Conservation (phyloP, 2,888 invertebrate species). For the Poecilus cupreus region DNA sequence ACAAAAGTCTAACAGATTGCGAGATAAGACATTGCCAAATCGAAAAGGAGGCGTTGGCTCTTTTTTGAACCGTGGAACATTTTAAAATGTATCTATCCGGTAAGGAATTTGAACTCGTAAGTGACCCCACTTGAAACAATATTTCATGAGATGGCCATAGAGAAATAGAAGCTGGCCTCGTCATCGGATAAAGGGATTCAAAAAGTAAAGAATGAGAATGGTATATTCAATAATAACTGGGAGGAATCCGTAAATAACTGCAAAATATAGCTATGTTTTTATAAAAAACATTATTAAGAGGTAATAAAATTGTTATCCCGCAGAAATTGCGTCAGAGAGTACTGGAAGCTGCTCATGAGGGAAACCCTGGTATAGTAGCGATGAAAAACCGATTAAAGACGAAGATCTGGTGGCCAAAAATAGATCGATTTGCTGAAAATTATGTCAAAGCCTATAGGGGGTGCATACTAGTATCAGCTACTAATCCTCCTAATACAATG, state of each 20-base stretch:
- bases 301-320: too few relatives aligned
- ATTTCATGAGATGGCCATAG: neutral
- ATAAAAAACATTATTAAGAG: neutral
- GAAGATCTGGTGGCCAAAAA: too few relatives aligned
- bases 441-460: constrained; percentile 60
- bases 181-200: neutral
- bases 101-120: neutral
- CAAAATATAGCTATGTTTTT: neutral
- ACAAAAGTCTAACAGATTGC: neutral
- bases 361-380: too few relatives aligned
- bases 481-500: constrained; percentile 61
- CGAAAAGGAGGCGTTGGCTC: neutral
- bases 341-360: constrained; percentile 59
- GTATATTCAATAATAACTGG: neutral
- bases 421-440: constrained; percentile 61
- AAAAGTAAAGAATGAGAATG: neutral
- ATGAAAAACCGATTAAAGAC: too few relatives aligned
- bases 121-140: neutral
- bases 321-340: neutral
- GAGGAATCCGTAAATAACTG: neutral
- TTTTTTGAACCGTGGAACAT: neutral
- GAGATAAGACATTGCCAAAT: neutral
- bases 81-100: too few relatives aligned
- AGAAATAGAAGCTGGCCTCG: neutral
- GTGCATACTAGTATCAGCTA: constrained; percentile 61